Evolutionary conservation across 2,888 invertebrate species (phyloP).

Genomic region (Amblyteles armatorius): DNA sequence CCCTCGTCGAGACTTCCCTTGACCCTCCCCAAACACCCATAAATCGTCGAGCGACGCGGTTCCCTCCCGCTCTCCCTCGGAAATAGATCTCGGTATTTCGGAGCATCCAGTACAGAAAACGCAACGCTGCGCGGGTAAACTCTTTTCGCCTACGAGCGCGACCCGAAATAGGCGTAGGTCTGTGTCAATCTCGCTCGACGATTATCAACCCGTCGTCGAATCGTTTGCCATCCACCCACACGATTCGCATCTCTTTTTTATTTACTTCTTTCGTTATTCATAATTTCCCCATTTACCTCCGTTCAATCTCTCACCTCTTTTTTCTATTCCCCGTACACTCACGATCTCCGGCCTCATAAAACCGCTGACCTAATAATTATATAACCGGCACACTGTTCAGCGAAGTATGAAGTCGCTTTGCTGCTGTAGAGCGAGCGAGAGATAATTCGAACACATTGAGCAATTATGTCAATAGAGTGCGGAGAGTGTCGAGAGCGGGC

Average conservation of each 20-base stretch:
- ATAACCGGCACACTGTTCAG: conserved; percentile 64
- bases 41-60: conserved; percentile 75
- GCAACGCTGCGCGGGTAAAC: conserved; percentile 16
- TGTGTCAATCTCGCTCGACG: background rate
- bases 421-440: conserved; percentile 45
- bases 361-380: conserved; percentile 68
- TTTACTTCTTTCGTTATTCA: background rate
- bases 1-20: conserved; percentile 76
- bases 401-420: conserved; percentile 66
- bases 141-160: conserved; percentile 2
- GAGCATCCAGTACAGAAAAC: conserved; percentile 18
- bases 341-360: conserved; percentile 62
- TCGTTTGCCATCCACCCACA: background rate
- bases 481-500: conserved; percentile 44
- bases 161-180: background rate
- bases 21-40: conserved; percentile 81
- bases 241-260: background rate
- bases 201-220: background rate
- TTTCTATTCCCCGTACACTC: conserved; percentile 3
- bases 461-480: conserved; percentile 68
- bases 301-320: background rate
- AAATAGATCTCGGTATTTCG: conserved; percentile 76
- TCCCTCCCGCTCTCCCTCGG: conserved; percentile 62
- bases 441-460: conserved; percentile 68
- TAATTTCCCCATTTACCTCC: conserved; percentile 1